phyloP scores from a whole-genome alignment of 2,888 invertebrate genomes.

The Mystacides longicornis region DNA sequence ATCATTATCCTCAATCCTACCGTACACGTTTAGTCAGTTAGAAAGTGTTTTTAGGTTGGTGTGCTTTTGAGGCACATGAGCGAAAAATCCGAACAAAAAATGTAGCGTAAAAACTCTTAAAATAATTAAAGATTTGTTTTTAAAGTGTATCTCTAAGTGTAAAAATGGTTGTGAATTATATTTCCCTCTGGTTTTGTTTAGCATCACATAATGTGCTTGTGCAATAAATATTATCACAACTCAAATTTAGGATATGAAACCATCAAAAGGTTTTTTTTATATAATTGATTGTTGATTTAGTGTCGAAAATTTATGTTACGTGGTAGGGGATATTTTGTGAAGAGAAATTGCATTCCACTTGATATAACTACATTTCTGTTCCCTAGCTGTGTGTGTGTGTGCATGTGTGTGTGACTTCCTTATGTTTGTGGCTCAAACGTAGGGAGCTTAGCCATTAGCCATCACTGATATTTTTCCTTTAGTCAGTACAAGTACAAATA shows the following conservation, averaged over 20 bases:
- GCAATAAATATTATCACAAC: conserved; percentile 55
- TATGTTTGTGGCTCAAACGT: not conserved
- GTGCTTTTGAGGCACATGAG: too few relatives aligned
- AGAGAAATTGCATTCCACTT: conserved; percentile 52
- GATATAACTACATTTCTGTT: conserved; percentile 25
- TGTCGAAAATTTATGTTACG: conserved; percentile 56
- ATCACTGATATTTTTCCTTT: conserved; percentile 47
- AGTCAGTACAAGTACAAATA: conserved; percentile 81
- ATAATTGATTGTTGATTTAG: conserved; percentile 55
- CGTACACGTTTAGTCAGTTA: too few relatives aligned
- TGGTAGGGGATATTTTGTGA: conserved; percentile 36
- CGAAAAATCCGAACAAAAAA: too few relatives aligned
- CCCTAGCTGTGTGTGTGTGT: conserved; percentile 10
- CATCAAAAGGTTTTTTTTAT: conserved; percentile 50
- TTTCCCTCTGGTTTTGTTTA: conserved; percentile 46
- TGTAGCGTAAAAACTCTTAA: too few relatives aligned
- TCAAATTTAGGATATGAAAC: conserved; percentile 55
- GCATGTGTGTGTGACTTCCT: not conserved
- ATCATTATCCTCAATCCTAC: too few relatives aligned
- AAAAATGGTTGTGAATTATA: conserved; percentile 51
- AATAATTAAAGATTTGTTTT: too few relatives aligned
- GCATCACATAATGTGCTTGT: conserved; percentile 51
- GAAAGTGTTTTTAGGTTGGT: too few relatives aligned
- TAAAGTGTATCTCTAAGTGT: conserved; percentile 33
- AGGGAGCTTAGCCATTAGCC: conserved; percentile 21